Evolutionary conservation across 2,113 vertebrate genomes (phyloP), one percentile per base, ranked within the genome.

Genomic region (Terrapene triunguis): DNA sequence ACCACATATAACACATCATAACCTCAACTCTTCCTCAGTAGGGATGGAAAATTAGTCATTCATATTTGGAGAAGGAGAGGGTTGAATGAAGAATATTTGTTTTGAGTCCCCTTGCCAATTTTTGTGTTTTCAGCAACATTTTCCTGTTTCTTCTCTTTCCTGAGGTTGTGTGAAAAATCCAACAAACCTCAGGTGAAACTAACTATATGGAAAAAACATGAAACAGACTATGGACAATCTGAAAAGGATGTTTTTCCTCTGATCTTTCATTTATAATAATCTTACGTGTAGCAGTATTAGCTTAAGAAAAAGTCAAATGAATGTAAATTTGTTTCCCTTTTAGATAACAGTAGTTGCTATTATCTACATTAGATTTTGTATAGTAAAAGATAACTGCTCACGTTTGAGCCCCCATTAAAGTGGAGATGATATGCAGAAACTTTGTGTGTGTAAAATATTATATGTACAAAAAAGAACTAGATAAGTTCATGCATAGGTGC

Each of bases 201-300:
- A 44, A n/a, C 57, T 87, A 14, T 84, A 13, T 47, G 4, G 1
- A 32, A n/a, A 6, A 93, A 47, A 6, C 51, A 8, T 93, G 79
- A 82, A 87, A 78, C 47, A 42, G 88, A 82, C 19, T 89, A 50
- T 83, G 27, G 29, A 86, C 10, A 88, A 84, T 89, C 47, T 0
- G 0, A 0, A 57, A 32, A 44, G n/a, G 59, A 48, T 12, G n/a
- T n/a, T 50, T 48, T 6, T 24, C 16, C 8, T 91, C 22, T 84
- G 10, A 59, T 87, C 91, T 76, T 89, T 92, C 25, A 32, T 6
- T 38, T 95, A 0, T 80, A 19, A 3, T 93, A 65, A 57, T 65
- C 80, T 27, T 69, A 14, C 74, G 13, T 89, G 42, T 2, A 53
- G 48, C 32, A 48, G 13, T 76, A 42, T 22, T 38, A 44, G 42